Conservation (phyloP, 2,888 invertebrate species). For the Theretra japonica region DNA sequence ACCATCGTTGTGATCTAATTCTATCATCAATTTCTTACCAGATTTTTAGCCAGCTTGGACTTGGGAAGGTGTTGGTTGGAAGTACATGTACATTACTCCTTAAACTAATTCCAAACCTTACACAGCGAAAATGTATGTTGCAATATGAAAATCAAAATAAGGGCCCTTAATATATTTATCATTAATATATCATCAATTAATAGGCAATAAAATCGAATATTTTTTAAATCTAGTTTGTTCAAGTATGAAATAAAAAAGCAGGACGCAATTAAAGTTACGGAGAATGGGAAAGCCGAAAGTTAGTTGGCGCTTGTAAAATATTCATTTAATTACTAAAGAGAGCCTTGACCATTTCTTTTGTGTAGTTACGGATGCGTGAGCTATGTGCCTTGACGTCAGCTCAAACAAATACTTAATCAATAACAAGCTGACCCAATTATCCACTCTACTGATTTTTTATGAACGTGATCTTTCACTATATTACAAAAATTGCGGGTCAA, state of each 20-base stretch:
- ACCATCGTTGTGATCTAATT: too few species aligned
- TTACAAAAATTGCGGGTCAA: not conserved
- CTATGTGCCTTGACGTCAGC: slow-evolving; percentile 14
- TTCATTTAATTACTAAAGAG: not conserved
- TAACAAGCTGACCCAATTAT: slow-evolving; percentile 30
- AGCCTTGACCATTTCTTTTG: not conserved
- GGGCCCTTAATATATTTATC: too few species aligned
- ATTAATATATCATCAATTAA: too few species aligned
- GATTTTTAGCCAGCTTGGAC: too few species aligned
- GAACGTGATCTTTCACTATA: slow-evolving; percentile 2
- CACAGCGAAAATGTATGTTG: too few species aligned
- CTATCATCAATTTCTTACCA: too few species aligned
- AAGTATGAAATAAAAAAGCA: not conserved
- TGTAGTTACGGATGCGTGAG: slow-evolving; percentile 15
- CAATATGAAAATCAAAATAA: too few species aligned
- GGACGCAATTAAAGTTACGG: not conserved
- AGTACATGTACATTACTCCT: too few species aligned
- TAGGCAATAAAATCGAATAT: too few species aligned
- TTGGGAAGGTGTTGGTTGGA: too few species aligned
- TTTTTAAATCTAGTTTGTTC: too few species aligned
- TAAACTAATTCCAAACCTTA: too few species aligned
- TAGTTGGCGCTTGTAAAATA: not conserved
- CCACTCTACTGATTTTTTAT: slow-evolving; percentile 2
- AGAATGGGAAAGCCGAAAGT: not conserved
- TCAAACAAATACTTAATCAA: slow-evolving; percentile 29